Evolutionary conservation across 2,888 invertebrate genomes (phyloP), one percentile per base, ranked within the genome.

Genomic region (Lasioglossum figueresi): DNA sequence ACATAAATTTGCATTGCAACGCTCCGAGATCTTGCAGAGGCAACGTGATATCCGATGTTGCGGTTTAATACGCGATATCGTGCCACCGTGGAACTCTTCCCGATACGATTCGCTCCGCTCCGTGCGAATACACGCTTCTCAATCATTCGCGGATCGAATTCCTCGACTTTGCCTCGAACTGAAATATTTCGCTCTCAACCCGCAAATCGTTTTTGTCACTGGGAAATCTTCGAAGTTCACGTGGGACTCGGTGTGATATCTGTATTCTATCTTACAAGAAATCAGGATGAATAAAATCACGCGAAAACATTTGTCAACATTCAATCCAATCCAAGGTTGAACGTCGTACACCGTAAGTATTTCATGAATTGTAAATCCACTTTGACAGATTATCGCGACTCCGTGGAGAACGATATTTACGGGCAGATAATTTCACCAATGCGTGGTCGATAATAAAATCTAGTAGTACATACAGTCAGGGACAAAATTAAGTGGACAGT

Each of bases 1-100:
- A 78, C 76, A 63, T 73, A 78, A 86, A 87, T 86, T 87, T 86
- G 56, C 86, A 83, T 80, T 52, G 2, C 14, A 82, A 82, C 70
- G 77, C 82, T 74, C 37, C 16, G 3, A 73, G 79, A 70, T 79
- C 80, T 82, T 75, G 68, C 43, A 68, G 23, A 70, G 66, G 86
- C 77, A 86, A 83, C 70, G 12, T 5, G 78, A 80, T 23, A 87
- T 71, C 37, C 48, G 40, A 59, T 74, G 76, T 79, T 76, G 68
- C 52, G 82, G 82, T 79, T 76, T 79, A 79, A 70, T 76, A 76
- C 56, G 75, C 66, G 72, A 81, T 68, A 70, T 68, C 40, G 73
- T n/a, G 23, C 72, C 74, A 37, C 48, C 71, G 59, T 45, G 52
- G 34, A 31, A 75, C 63, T 72, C 66, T 72, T 63, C 34, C 8